Base-by-base conservation (phyloP, 2,888 invertebrate species). In the Papilio elwesi region DNA sequence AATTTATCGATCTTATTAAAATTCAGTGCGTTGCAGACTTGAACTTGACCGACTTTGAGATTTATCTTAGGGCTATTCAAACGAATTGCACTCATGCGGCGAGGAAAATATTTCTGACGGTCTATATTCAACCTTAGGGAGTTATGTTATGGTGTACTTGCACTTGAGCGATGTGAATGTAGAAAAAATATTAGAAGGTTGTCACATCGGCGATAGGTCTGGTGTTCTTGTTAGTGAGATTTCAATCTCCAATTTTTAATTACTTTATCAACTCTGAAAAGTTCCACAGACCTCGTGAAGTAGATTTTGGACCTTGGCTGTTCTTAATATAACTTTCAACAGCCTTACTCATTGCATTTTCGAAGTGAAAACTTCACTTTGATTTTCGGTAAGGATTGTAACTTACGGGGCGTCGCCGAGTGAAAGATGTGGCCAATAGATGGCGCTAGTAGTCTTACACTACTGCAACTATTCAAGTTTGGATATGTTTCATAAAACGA, bases 1-100 rank as follows among this genome's bases (percentile, higher is more conserved):
- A 43, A 9, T 15, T 51, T 26, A 26, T 7, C 51, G n/a, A 51
- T 51, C 51, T 51, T 13, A 13, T 51, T 51, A n/a, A 51, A 51
- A 51, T 51, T 51, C 51, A 51, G 51, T n/a, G n/a, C 51, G n/a
- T 5, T 11, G 16, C 55, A 26, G 16, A n/a, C 51, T 51, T 55
- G 55, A 26, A 59, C 59, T 59, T 59, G 59, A 59, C 59, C 59
- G 59, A 59, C 59, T 38, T 38, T 59, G 3, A 38, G 38, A 57
- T 57, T 11, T 26, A 57, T 57, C 57, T 57, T 26, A 53, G 57
- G 57, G 26, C 57, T 57, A 6, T 57, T 10, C 57, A 57, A 57
- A 57, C 57, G 26, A 26, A 26, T 11, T 57, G 57, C 36, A 26
- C 12, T 57, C 26, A 26, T 26, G 26, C 26, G 53, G 15, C 7